Percentiles rank a stretch among this genome's conserved stretches.
Evolutionary conservation across 2,113 vertebrate species (phyloP).

Genomic region (Etheostoma cragini): DNA sequence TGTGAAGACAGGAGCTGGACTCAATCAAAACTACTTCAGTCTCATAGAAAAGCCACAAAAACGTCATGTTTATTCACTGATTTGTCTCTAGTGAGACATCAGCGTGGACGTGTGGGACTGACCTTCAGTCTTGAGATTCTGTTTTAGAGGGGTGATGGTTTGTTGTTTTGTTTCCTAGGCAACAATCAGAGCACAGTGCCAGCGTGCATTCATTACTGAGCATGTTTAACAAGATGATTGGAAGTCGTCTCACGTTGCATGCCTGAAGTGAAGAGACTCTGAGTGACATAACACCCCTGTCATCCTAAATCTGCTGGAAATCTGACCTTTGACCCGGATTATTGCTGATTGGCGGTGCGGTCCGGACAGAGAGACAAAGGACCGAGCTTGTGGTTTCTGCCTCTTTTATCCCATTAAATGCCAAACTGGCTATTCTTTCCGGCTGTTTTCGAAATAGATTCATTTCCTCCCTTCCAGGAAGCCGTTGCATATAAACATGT

Average conservation of each 20-base stretch:
- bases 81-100: neutral
- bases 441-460: neutral
- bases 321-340: constrained; percentile 47
- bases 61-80: neutral
- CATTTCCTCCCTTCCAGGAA: no score
- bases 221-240: constrained; percentile 16
- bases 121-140: neutral
- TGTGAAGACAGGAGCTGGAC: neutral
- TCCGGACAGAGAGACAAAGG: neutral
- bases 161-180: constrained; percentile 45
- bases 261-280: constrained; percentile 27
- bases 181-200: neutral
- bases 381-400: neutral
- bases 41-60: neutral
- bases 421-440: neutral
- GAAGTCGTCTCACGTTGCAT: constrained; percentile 22
- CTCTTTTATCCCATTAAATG: neutral
- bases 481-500: no score
- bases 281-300: constrained; percentile 31
- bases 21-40: neutral
- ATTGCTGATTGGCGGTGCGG: constrained; percentile 17
- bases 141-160: neutral
- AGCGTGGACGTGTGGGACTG: neutral
- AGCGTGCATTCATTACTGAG: neutral
- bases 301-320: constrained; percentile 22